Conservation (phyloP, 2,888 invertebrate species). For the Scaptomyza polygonia region DNA sequence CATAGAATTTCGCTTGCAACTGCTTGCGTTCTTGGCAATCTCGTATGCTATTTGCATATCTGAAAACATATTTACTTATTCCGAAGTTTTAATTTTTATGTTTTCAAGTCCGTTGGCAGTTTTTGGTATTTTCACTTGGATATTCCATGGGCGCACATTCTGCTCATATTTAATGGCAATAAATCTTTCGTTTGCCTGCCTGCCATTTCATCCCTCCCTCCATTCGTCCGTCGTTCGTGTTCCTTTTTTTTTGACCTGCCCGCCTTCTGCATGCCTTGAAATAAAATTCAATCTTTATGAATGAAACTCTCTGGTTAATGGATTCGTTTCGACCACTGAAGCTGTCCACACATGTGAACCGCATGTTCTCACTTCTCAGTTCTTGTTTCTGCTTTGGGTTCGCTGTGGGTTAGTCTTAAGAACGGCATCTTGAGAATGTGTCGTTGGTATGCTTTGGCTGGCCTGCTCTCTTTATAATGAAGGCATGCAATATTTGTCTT, state of each 20-base stretch:
- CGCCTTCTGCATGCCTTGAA: constrained; percentile 51
- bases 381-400: constrained; percentile 5
- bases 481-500: constrained; percentile 20
- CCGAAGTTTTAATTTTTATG: constrained; percentile 36
- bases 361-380: constrained; percentile 48
- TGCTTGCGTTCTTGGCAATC: neutral
- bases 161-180: constrained; percentile 57
- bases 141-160: constrained; percentile 31
- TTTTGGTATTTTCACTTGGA: constrained; percentile 33
- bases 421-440: constrained; percentile 37
- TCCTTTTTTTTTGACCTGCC: constrained; percentile 13
- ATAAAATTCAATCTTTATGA: constrained; percentile 68
- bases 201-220: neutral
- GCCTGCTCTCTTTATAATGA: neutral
- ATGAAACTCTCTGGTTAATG: constrained; percentile 68
- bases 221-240: neutral
- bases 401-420: neutral
- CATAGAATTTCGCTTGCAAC: constrained; percentile 2
- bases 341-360: constrained; percentile 61
- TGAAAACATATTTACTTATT: constrained; percentile 14
- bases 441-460: constrained; percentile 4
- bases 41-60: neutral
- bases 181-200: constrained; percentile 45
- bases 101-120: constrained; percentile 1
- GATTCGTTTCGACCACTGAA: constrained; percentile 51